A percentile compares a stretch with the other conserved stretches of the same genome.
Evolutionary conservation across 2,113 vertebrate genomes (phyloP).

Genomic region (Corythornis vintsioides): DNA sequence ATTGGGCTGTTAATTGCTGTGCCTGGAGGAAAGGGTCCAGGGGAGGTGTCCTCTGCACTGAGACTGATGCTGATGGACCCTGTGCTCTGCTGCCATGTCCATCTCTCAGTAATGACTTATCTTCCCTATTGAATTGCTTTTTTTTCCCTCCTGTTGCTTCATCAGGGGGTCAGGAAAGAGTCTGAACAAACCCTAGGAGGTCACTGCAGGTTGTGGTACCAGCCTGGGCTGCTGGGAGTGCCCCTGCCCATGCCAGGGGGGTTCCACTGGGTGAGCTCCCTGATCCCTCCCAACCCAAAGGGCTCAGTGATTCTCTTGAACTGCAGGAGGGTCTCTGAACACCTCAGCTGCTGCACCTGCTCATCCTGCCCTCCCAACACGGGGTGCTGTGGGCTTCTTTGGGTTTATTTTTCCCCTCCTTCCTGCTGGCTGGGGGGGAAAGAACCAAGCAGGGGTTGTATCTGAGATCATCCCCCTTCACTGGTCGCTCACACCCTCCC

Average conservation of each 20-base stretch:
- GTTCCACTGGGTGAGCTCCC: background rate
- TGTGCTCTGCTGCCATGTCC: background rate
- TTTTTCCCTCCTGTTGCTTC: background rate
- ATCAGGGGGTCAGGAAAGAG: background rate
- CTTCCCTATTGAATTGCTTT: background rate
- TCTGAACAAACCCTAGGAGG: background rate
- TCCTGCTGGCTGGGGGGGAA: background rate
- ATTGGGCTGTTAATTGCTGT: background rate
- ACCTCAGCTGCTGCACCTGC: background rate
- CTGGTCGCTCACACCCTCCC: background rate
- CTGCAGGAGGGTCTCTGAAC: background rate
- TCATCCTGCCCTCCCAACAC: fast-evolving
- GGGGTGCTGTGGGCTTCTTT: background rate
- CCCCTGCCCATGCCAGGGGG: background rate
- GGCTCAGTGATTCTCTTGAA: background rate
- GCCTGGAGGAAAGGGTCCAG: background rate
- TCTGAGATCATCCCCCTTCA: background rate
- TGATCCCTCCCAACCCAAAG: background rate
- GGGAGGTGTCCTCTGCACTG: background rate
- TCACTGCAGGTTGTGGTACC: background rate
- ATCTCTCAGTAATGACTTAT: background rate
- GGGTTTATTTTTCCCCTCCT: background rate
- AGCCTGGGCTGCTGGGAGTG: background rate
- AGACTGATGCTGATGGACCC: background rate
- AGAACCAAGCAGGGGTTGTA: fast-evolving